A percentile compares a stretch with the other conserved stretches of the same genome.
These are phyloP conservation scores for Hydra vulgaris DNA, from an alignment of 30 jellyfish, hydroid and myxozoan species.

Conservation along the genomic window DNA sequence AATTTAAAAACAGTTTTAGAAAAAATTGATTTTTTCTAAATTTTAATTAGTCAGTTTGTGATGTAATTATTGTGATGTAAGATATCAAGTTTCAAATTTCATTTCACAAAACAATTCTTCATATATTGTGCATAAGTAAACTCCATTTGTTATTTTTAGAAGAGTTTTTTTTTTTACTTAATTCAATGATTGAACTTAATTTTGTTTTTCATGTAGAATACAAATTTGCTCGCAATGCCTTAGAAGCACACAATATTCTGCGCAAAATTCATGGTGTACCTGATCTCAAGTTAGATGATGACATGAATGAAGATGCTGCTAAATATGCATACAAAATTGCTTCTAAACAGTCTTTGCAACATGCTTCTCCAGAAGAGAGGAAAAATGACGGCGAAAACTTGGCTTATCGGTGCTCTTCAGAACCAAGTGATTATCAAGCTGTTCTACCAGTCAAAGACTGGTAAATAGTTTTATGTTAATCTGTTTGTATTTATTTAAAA, in stretches of 20 bases:
- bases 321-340: slow-evolving; percentile 68
- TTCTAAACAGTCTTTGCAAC: slow-evolving; percentile 20
- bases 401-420: slow-evolving; percentile 48
- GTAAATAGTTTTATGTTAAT: slow-evolving; percentile 17
- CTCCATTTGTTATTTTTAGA: too few species aligned
- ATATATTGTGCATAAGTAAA: too few species aligned
- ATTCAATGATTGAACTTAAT: slow-evolving; percentile 1
- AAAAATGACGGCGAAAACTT: slow-evolving; percentile 65
- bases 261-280: slow-evolving; percentile 56
- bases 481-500: not conserved
- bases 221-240: slow-evolving; percentile 30
- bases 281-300: slow-evolving; percentile 26
- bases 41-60: too few species aligned
- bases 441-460: slow-evolving; percentile 51
- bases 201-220: not conserved
- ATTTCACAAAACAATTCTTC: too few species aligned
- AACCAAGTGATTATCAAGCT: slow-evolving; percentile 22
- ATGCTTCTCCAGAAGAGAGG: slow-evolving; percentile 18
- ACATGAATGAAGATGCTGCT: slow-evolving; percentile 40
- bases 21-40: too few species aligned
- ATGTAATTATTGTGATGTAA: too few species aligned
- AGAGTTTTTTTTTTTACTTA: too few species aligned
- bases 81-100: too few species aligned
- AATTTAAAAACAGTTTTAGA: too few species aligned
- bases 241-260: slow-evolving; percentile 48